Conservation (phyloP, 2,113 vertebrate genomes). For the Ivindomyrus marchei region DNA sequence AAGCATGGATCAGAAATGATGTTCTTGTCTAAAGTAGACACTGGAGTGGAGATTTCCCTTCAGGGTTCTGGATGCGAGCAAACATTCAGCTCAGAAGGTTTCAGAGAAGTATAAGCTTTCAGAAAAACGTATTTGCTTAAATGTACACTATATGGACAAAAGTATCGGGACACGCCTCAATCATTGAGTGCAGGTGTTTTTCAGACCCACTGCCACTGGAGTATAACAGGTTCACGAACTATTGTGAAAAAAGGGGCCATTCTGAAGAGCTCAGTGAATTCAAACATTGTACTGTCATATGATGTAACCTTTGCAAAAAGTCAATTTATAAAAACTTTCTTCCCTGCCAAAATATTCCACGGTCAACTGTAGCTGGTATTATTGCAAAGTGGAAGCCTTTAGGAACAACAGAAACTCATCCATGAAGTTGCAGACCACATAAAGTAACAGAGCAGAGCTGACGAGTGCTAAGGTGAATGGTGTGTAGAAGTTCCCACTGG, state of each 20-base stretch:
- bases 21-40: not conserved
- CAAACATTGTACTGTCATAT: not conserved
- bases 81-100: not conserved
- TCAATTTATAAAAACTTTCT: not conserved
- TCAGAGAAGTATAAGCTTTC: not conserved
- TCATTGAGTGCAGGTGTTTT: not conserved
- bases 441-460: not conserved
- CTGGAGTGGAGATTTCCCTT: not conserved
- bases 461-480: no score
- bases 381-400: not conserved
- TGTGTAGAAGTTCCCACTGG: no score
- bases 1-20: slow-evolving; percentile 1
- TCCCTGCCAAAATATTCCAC: not conserved
- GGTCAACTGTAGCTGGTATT: not conserved
- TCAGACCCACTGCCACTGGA: not conserved
- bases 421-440: not conserved
- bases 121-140: not conserved
- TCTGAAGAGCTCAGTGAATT: not conserved
- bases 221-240: not conserved
- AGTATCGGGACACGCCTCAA: not conserved
- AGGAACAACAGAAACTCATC: not conserved
- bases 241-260: not conserved
- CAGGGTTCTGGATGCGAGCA: not conserved
- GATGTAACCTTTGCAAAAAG: not conserved
- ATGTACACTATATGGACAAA: not conserved